Evolutionary conservation across 1,140 invertebrate species (phyloP).

Genomic region (Achroia grisella): DNA sequence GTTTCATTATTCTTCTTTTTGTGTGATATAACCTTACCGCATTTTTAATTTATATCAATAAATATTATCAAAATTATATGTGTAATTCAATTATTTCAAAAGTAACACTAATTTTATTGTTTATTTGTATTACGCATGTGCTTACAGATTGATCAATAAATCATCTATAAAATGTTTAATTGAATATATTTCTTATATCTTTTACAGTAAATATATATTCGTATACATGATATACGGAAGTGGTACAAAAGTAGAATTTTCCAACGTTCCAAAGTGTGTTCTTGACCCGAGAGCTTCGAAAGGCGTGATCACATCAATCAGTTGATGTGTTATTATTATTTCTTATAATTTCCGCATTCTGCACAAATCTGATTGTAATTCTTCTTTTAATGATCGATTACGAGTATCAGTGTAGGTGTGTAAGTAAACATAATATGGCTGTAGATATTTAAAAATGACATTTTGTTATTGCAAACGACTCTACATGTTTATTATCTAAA

Average conservation of each 20-base stretch:
- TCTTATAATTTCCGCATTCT: slow-evolving; percentile 20
- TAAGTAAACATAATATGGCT: no score
- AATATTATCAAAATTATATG: no score
- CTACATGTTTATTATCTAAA: no score
- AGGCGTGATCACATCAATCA: slow-evolving; percentile 32
- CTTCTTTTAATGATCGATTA: no score
- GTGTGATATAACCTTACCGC: no score
- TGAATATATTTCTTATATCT: slow-evolving; percentile 1
- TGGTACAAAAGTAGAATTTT: slow-evolving; percentile 6
- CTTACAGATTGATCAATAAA: slow-evolving; percentile 8
- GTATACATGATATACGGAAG: not conserved
- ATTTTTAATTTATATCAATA: no score
- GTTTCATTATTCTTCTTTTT: no score
- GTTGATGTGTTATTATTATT: slow-evolving; percentile 21
- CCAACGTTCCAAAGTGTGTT: slow-evolving; percentile 12
- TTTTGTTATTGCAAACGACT: no score
- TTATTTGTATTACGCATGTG: slow-evolving; percentile 20
- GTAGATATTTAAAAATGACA: no score
- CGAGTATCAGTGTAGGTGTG: no score
- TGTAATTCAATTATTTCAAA: no score
- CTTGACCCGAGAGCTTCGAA: slow-evolving; percentile 31
- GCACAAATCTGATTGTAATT: slow-evolving; percentile 1
- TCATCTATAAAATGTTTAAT: not conserved
- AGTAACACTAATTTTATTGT: slow-evolving; percentile 18
- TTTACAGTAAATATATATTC: slow-evolving; percentile 9